phyloP scores from a whole-genome alignment of 30 jellyfish, hydroid and myxozoan genomes.

The Aurelia sp. region DNA sequence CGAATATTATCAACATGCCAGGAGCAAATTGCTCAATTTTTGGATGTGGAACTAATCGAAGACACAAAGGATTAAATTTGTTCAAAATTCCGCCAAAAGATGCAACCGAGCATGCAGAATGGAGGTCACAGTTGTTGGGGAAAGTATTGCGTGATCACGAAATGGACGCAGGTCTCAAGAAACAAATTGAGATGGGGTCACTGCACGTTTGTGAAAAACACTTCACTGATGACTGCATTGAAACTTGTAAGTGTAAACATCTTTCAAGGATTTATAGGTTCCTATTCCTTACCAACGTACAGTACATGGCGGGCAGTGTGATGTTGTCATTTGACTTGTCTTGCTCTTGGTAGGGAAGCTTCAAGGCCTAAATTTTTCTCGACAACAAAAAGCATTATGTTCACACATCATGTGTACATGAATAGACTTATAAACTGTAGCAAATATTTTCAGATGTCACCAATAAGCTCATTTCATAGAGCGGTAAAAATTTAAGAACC shows the following conservation, averaged over 20 bases:
- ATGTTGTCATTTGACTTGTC: background rate
- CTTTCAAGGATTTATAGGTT: background rate
- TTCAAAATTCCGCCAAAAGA: slow-evolving; percentile 14
- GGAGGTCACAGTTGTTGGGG: slow-evolving; percentile 21
- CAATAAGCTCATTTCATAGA: background rate
- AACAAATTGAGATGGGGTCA: background rate
- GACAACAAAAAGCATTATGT: too few relatives aligned
- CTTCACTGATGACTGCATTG: slow-evolving; percentile 35
- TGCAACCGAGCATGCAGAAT: slow-evolving; percentile 8
- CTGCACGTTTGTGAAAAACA: slow-evolving; percentile 28
- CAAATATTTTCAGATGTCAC: background rate
- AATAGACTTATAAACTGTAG: background rate
- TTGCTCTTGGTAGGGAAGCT: background rate
- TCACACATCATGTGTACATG: background rate
- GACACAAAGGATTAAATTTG: slow-evolving; percentile 17
- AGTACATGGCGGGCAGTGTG: background rate
- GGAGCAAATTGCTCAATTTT: slow-evolving; percentile 19
- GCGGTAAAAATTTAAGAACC: background rate
- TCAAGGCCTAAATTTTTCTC: background rate
- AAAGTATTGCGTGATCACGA: slow-evolving; percentile 11
- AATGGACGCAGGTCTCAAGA: too few relatives aligned
- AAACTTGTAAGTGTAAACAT: slow-evolving; percentile 14
- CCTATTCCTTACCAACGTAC: background rate
- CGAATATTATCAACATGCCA: slow-evolving; percentile 15
- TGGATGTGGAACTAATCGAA: slow-evolving; percentile 26